Evolutionary conservation across 2,113 vertebrate genomes (phyloP), one percentile per base, ranked within the genome.

Genomic region (Euleptes europaea): DNA sequence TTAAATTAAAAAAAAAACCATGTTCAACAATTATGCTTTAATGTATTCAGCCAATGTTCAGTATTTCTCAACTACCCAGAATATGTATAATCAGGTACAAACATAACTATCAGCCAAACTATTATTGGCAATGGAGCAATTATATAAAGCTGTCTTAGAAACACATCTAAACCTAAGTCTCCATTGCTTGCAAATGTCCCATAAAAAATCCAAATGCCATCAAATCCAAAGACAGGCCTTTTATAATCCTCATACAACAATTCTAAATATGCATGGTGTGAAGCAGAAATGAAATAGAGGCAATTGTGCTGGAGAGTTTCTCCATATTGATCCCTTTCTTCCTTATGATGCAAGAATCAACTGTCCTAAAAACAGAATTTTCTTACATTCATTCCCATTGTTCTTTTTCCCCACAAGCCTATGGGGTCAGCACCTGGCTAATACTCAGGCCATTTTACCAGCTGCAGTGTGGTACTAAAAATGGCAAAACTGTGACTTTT

Each of bases 261-360:
- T 6, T 40, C 23, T 26, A 14, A 81, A 51, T 63, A 86, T 84
- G 44, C 42, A 47, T 77, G 82, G 75, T 5, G 40, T 71, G 78
- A 1, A 0, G 70, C 44, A n/a, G 26, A 82, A 72, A 21, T 82
- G 40, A 83, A 86, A 80, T 57, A 26, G 80, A 67, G 7, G 42
- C 54, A 19, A 73, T 79, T 73, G 72, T 47, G 83, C 82, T 84
- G 86, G 66, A 63, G 14, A 89, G 0, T 2, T 49, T 65, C 63
- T 86, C 67, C 13, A 14, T 89, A 89, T 78, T 90, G 74, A 88
- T 90, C 90, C 86, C 86, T 88, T 78, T 90, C 88, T 57, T 78
- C 83, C 86, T 92, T 94, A 86, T 88, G 85, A 12, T 76, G n/a
- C 0, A 5, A 54, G n/a, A 76, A 91, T 3, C 40, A 63, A 73